phyloP scores from a whole-genome alignment of 2,113 vertebrate genomes.

The Paramormyrops kingsleyae region DNA sequence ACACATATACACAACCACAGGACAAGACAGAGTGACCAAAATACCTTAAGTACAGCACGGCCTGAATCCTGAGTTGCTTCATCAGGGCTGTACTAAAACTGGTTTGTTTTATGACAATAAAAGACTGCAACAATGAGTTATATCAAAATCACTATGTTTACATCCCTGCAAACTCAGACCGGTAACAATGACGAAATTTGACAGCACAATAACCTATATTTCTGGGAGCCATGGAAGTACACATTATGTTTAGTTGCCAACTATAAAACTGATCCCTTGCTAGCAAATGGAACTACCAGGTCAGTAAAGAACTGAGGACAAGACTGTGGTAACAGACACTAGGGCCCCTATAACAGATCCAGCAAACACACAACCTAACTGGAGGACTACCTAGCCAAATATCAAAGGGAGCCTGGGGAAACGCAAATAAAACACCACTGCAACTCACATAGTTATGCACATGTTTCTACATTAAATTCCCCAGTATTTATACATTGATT shows the following conservation, averaged over 20 bases:
- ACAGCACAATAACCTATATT: background rate
- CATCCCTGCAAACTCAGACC: background rate
- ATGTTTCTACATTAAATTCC: background rate
- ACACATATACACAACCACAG: background rate
- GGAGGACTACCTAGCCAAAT: background rate
- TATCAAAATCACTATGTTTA: background rate
- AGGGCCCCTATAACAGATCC: background rate
- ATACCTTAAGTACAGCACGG: background rate
- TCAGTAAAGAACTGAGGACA: background rate
- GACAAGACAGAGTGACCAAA: background rate
- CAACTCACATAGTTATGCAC: background rate
- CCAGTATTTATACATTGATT: background rate
- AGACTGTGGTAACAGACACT: background rate
- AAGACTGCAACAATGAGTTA: background rate
- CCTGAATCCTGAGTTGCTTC: background rate
- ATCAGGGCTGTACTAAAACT: background rate
- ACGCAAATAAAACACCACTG: background rate
- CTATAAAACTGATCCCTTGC: background rate
- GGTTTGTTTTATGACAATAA: background rate
- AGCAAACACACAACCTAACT: background rate
- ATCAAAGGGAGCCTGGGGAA: background rate
- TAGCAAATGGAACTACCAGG: background rate
- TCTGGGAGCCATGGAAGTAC: background rate
- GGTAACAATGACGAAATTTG: background rate
- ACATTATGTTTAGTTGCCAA: background rate